Evolutionary conservation across 1,140 invertebrate genomes (phyloP).

Genomic region (Pseudomyrmex pallidus): DNA sequence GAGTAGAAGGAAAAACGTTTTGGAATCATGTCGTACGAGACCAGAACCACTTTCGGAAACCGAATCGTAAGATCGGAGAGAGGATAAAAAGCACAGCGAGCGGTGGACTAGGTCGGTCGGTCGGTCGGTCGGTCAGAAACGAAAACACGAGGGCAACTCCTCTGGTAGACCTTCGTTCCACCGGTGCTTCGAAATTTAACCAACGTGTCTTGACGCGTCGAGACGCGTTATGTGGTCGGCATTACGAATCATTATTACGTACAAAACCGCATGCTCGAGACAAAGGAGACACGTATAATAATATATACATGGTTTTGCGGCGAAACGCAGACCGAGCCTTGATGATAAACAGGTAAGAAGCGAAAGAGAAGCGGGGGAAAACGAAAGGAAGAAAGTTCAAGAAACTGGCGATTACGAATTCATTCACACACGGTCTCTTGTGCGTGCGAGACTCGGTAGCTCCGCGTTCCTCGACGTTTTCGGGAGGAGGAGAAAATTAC

Average conservation of each 20-base stretch:
- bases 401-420: slow-evolving; percentile 55
- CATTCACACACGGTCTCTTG: neutral
- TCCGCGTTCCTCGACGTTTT: neutral
- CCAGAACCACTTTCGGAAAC: neutral
- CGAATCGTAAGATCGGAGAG: neutral
- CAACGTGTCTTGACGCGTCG: too few species aligned
- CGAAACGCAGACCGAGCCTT: too few species aligned
- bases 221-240: neutral
- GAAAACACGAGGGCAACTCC: neutral
- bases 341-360: too few species aligned
- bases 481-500: slow-evolving; percentile 25
- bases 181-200: neutral
- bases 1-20: neutral
- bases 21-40: neutral
- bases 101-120: too few species aligned
- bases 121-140: neutral
- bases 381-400: slow-evolving; percentile 10
- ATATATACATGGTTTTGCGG: too few species aligned
- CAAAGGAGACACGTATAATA: too few species aligned
- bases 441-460: too few species aligned
- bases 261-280: too few species aligned
- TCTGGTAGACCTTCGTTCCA: slow-evolving; percentile 2
- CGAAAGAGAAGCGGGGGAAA: too few species aligned
- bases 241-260: neutral
- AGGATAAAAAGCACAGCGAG: neutral